A percentile compares a stretch with the other conserved stretches of the same genome.
Evolutionary conservation across 2,888 invertebrate species (phyloP).

Genomic region (Acheta domesticus): DNA sequence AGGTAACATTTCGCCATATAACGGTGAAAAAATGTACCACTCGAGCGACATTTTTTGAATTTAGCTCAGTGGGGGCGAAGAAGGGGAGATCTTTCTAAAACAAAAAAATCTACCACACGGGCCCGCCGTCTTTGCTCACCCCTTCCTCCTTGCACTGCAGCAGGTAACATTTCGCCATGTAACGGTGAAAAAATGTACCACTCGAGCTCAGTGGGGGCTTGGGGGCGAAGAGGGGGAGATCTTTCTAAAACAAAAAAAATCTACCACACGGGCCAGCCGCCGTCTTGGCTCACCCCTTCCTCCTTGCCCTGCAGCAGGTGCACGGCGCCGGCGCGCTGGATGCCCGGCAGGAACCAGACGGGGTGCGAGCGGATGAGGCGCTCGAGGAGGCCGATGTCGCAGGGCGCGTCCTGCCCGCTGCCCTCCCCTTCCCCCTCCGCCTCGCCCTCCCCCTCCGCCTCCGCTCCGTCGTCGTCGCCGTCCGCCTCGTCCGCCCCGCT

Average conservation of each 20-base stretch:
- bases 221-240: too few species aligned
- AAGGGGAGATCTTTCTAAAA: too few species aligned
- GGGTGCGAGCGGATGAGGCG: constrained; percentile 87
- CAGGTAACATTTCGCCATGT: too few species aligned
- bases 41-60: too few species aligned
- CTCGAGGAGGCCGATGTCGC: constrained; percentile 81
- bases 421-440: constrained; percentile 47
- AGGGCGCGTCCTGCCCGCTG: constrained; percentile 59
- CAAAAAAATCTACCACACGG: too few species aligned
- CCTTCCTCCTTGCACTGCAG: constrained; percentile 91
- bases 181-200: too few species aligned
- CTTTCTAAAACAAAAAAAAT: too few species aligned
- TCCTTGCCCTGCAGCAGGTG: constrained; percentile 91
- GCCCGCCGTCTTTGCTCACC: constrained; percentile 52
- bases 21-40: accelerated
- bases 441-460: background rate
- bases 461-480: background rate
- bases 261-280: too few species aligned
- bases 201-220: too few species aligned
- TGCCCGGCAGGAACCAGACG: constrained; percentile 92
- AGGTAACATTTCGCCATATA: too few species aligned
- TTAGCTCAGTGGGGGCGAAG: too few species aligned
- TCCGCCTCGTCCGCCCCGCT: background rate
- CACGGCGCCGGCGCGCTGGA: constrained; percentile 88
- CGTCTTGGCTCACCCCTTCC: constrained; percentile 67